Percentiles rank a stretch among this genome's conserved stretches.
These are phyloP conservation scores for Brachypalpus laphriformis DNA, from an alignment of 2,888 invertebrate genomes.

Conservation along the genomic window DNA sequence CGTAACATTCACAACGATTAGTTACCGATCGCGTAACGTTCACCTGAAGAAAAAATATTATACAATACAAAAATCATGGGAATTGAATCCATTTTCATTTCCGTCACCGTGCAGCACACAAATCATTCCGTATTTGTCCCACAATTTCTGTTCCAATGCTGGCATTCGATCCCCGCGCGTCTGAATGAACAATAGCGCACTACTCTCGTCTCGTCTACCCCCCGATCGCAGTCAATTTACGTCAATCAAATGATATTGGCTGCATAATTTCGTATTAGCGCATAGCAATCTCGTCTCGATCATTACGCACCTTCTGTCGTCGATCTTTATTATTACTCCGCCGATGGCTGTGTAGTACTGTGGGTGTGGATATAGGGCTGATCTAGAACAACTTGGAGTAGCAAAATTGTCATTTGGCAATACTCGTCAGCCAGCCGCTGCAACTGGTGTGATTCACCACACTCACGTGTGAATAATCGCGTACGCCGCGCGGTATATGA, in stretches of 20 bases:
- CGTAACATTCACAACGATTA: not conserved
- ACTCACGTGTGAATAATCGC: slow-evolving; percentile 62
- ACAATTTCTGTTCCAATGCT: not conserved
- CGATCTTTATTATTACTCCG: not conserved
- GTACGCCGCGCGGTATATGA: slow-evolving; percentile 34
- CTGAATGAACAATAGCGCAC: not conserved
- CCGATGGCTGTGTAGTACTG: too few species aligned
- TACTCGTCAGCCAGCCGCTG: slow-evolving; percentile 2
- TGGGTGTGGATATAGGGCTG: not conserved
- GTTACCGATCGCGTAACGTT: not conserved
- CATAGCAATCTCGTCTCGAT: not conserved
- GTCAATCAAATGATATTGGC: not conserved
- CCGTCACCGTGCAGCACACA: not conserved
- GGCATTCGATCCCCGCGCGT: not conserved
- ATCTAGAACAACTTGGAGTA: not conserved
- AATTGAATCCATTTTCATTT: not conserved
- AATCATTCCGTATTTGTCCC: not conserved
- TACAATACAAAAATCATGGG: not conserved
- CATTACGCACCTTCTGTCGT: not conserved
- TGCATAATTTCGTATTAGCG: not conserved
- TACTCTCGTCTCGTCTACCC: not conserved
- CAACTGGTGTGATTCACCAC: slow-evolving; percentile 53
- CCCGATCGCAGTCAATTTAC: not conserved
- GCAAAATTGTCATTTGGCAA: not conserved
- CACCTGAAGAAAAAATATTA: not conserved